These are phyloP conservation scores for Galerucella nymphaeae DNA, from an alignment of 2,888 invertebrate genomes.

Conservation along the genomic window DNA sequence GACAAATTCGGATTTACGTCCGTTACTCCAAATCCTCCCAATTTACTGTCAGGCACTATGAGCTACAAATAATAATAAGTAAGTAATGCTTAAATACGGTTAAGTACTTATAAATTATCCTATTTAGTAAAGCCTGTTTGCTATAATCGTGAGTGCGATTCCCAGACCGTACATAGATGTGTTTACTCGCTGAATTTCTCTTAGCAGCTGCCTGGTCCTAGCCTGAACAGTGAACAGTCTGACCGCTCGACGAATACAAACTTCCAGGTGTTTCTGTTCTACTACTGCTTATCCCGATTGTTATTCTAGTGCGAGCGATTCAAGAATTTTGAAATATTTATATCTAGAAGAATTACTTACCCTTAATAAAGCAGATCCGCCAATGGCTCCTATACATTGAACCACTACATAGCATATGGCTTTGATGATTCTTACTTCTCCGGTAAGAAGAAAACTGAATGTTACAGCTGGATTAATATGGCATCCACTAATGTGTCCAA, in stretches of 20 bases:
- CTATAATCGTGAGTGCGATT: no score
- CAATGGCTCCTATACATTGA: slow-evolving; percentile 75
- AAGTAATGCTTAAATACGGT: neutral
- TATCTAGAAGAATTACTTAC: slow-evolving; percentile 60
- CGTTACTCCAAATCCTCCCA: slow-evolving; percentile 68
- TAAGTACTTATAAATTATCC: no score
- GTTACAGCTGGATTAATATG: slow-evolving; percentile 82
- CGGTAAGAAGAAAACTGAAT: slow-evolving; percentile 72
- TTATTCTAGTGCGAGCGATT: no score
- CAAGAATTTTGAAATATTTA: no score
- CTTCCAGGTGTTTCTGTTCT: no score
- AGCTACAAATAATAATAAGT: slow-evolving; percentile 59
- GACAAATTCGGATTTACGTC: slow-evolving; percentile 66
- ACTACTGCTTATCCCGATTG: no score
- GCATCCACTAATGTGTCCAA: slow-evolving; percentile 76
- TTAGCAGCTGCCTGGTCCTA: no score
- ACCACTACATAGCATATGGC: slow-evolving; percentile 72
- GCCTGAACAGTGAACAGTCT: no score
- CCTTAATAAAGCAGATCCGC: slow-evolving; percentile 69
- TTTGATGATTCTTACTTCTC: slow-evolving; percentile 73
- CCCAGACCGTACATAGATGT: no score
- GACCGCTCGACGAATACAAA: no score
- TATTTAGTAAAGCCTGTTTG: no score
- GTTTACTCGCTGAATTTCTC: no score
- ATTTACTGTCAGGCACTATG: slow-evolving; percentile 63